Percentiles rank a stretch among this genome's conserved stretches.
phyloP scores from a whole-genome alignment of 2,113 vertebrate genomes.

The Anoura caudifer region DNA sequence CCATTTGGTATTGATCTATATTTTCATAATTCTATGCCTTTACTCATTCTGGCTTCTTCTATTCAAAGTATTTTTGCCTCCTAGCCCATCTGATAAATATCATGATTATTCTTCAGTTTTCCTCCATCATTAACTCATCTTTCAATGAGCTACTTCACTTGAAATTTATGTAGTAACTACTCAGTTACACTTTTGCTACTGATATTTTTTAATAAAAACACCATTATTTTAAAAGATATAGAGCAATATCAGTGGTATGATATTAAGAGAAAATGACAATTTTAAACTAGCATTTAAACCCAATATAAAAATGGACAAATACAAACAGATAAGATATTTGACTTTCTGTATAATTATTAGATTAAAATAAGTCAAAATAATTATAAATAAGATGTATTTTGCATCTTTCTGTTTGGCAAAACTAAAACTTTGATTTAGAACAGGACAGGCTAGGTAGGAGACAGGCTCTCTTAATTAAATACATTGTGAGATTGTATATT shows the following conservation, averaged over 20 bases:
- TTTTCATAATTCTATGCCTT: background rate
- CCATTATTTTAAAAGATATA: background rate
- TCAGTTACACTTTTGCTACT: background rate
- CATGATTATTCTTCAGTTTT: background rate
- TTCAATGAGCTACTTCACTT: background rate
- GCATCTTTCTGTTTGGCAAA: background rate
- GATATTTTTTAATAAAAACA: background rate
- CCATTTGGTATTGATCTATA: background rate
- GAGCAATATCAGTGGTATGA: background rate
- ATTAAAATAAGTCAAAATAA: slow-evolving; percentile 10
- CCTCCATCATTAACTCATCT: background rate
- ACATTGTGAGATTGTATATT: background rate
- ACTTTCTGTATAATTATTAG: background rate
- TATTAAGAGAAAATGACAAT: background rate
- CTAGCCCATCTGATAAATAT: background rate
- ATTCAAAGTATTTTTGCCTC: background rate
- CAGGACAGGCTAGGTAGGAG: background rate
- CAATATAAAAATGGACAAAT: background rate
- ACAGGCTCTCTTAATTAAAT: background rate
- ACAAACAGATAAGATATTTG: background rate
- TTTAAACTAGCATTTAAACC: background rate
- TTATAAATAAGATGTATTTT: background rate
- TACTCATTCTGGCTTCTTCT: background rate
- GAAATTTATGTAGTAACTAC: background rate
- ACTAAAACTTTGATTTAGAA: background rate